A percentile compares a stretch with the other conserved stretches of the same genome.
These are phyloP conservation scores for Whitmania pigra DNA, from an alignment of 1,140 invertebrate species.

Conservation along the genomic window DNA sequence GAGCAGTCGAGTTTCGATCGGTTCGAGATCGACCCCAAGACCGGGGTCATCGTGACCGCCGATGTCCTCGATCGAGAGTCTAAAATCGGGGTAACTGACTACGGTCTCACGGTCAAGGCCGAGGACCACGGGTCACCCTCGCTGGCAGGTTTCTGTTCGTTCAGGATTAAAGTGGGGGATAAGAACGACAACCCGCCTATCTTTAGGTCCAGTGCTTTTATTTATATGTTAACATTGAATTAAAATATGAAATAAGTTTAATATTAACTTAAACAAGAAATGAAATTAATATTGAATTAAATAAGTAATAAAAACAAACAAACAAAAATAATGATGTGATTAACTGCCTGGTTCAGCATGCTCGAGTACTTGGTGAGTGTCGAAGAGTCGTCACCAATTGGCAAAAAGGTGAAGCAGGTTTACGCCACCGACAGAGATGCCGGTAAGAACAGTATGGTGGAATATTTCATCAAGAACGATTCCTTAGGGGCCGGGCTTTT, in stretches of 20 bases:
- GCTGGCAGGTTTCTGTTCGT: constrained; percentile 77
- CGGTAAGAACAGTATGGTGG: constrained; percentile 22
- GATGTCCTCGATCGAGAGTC: constrained; percentile 73
- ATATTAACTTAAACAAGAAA: no score
- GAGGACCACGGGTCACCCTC: constrained; percentile 71
- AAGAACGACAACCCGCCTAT: constrained; percentile 88
- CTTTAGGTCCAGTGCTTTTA: constrained; percentile 81
- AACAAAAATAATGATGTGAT: no score
- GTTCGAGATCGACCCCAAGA: constrained; percentile 22
- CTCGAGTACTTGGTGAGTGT: constrained; percentile 86
- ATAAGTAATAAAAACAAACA: no score
- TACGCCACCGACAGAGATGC: constrained; percentile 45
- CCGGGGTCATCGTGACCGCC: constrained; percentile 9
- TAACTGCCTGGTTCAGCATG: constrained; percentile 38
- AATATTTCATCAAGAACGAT: constrained; percentile 21
- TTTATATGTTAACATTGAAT: constrained; percentile 35
- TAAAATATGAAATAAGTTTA: no score
- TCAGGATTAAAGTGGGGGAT: constrained; percentile 88
- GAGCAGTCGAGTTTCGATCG: constrained; percentile 15
- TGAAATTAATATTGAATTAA: no score
- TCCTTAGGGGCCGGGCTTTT: constrained; percentile 19
- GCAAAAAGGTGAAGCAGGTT: constrained; percentile 87
- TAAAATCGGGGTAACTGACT: constrained; percentile 62
- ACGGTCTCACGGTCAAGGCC: constrained; percentile 75
- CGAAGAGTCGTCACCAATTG: constrained; percentile 92